These are phyloP conservation scores for Synergus laeviventris DNA, from an alignment of 2,888 invertebrate genomes.

Conservation along the genomic window DNA sequence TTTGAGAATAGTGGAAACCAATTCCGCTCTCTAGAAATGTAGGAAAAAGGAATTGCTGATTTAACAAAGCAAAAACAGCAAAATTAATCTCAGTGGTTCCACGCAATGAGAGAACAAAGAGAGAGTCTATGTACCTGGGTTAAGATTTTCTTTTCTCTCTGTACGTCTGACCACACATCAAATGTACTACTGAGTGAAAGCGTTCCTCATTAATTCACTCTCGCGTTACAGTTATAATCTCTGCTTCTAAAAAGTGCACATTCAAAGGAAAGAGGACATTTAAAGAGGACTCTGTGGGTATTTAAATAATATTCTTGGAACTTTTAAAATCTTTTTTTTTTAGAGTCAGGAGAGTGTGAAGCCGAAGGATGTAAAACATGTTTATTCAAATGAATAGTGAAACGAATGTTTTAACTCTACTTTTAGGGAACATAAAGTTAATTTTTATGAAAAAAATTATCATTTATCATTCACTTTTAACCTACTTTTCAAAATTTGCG, in stretches of 20 bases:
- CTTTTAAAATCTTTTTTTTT: background rate
- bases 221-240: background rate
- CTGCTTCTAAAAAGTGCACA: background rate
- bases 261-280: background rate
- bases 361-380: no score
- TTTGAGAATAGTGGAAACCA: background rate
- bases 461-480: background rate
- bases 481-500: background rate
- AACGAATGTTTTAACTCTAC: no score
- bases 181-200: constrained; percentile 25
- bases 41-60: background rate
- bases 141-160: constrained; percentile 19
- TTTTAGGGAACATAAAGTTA: no score
- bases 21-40: background rate
- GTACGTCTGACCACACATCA: constrained; percentile 15
- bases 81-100: constrained; percentile 6
- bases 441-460: background rate
- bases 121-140: background rate
- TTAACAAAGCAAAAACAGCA: background rate
- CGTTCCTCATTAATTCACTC: background rate
- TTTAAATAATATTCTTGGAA: background rate
- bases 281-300: background rate
- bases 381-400: no score
- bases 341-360: background rate
- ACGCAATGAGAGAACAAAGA: constrained; percentile 13